A percentile compares a stretch with the other conserved stretches of the same genome.
These are phyloP conservation scores for Sepiola atlantica DNA, from an alignment of 2,888 invertebrate species.

Conservation along the genomic window DNA sequence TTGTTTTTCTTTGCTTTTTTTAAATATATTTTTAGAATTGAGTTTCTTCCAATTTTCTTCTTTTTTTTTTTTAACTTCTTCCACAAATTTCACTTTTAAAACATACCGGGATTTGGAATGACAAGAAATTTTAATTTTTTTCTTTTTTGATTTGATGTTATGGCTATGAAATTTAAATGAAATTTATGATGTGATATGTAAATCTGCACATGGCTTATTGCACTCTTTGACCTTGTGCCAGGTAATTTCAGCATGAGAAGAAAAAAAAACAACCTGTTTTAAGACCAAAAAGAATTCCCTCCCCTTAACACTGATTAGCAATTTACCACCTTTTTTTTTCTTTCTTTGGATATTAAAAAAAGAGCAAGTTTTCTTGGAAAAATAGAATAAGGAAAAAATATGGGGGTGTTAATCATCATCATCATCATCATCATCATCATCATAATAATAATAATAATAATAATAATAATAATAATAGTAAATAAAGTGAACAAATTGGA, in stretches of 20 bases:
- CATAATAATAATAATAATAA: background rate
- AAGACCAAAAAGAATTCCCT: constrained; percentile 42
- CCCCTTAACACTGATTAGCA: constrained; percentile 44
- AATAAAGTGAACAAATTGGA: constrained; percentile 34
- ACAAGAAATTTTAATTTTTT: constrained; percentile 38
- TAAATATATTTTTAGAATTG: constrained; percentile 35
- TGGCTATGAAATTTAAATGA: constrained; percentile 45
- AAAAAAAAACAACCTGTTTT: background rate
- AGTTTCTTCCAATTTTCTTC: constrained; percentile 34
- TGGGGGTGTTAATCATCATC: background rate
- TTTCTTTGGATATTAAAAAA: background rate
- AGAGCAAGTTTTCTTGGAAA: background rate
- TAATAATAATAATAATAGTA: background rate
- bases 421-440: too few species aligned
- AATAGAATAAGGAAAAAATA: constrained; percentile 24
- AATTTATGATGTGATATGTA: constrained; percentile 48
- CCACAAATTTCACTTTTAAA: constrained; percentile 39
- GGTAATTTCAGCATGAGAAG: constrained; percentile 40
- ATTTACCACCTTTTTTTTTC: constrained; percentile 37
- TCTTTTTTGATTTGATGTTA: constrained; percentile 46
- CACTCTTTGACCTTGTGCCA: constrained; percentile 46
- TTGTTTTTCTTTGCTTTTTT: constrained; percentile 10
- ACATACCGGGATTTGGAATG: constrained; percentile 47
- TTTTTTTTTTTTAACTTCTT: constrained; percentile 38
- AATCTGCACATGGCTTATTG: constrained; percentile 46